A percentile compares a stretch with the other conserved stretches of the same genome.
Conservation (phyloP, 2,113 vertebrate species). For the Coptodon bakossiorum region DNA sequence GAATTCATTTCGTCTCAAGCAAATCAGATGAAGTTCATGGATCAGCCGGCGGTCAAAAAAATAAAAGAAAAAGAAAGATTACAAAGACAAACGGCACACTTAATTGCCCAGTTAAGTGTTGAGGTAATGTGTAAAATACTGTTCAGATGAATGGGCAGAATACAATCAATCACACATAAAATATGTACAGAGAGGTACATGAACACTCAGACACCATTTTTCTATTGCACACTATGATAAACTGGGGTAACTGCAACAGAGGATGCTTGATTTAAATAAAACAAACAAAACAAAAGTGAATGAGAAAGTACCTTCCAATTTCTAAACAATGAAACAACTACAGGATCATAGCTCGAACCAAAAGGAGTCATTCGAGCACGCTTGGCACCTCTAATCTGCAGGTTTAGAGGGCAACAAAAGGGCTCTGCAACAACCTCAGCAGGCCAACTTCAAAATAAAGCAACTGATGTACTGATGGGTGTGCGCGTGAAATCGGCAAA, state of each 20-base stretch:
- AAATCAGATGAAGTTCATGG: conserved; percentile 16
- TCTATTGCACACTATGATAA: conserved; percentile 20
- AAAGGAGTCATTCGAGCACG: background rate
- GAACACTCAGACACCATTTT: conserved; percentile 13
- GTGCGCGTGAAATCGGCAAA: background rate
- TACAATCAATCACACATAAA: conserved; percentile 69
- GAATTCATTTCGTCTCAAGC: background rate
- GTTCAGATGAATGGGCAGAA: conserved; percentile 60
- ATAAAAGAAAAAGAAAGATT: background rate
- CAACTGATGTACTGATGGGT: background rate
- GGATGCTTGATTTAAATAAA: background rate
- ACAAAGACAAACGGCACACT: conserved; percentile 52
- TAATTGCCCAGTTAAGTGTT: conserved; percentile 65
- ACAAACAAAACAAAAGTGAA: background rate
- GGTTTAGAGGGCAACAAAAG: background rate
- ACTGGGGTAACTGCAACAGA: background rate
- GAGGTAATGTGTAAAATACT: conserved; percentile 73
- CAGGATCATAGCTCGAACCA: background rate
- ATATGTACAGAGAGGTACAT: conserved; percentile 41
- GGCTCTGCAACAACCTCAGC: conserved; percentile 12
- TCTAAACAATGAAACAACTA: background rate
- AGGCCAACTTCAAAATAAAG: conserved; percentile 37
- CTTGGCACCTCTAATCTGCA: conserved; percentile 15
- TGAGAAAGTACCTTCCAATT: background rate
- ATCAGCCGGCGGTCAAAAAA: conserved; percentile 9